Base-by-base conservation (phyloP, 2,797 vertebrate genomes). In the Clarias platycephalus region DNA sequence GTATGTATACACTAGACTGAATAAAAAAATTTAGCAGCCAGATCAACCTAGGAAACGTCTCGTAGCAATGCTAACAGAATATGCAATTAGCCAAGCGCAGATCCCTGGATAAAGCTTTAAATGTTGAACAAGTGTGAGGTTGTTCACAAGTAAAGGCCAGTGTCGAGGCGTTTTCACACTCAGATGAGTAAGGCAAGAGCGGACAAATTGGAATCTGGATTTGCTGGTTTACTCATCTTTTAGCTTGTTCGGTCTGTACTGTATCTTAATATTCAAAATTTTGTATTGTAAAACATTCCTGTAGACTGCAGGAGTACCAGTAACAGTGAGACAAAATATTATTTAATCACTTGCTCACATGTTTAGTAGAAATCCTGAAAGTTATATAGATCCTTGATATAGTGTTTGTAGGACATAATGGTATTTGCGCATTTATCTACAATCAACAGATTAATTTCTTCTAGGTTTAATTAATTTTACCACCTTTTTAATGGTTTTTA, bases 111-210 rank as follows among this genome's bases (percentile, higher is more conserved):
- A n/a, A 60, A 60, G 57, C 53, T 58, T 58, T 34, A 24, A 34
- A 58, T 76, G 20, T 34, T 77, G 58, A 37, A 34, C 20, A 77
- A 24, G 58, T 77, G 71, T 57, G 49, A 75, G 72, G 15, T 77
- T 58, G 22, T 78, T n/a, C 34, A 60, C 3, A n/a, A 37, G 31
- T 4, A 37, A 53, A 77, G 57, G 1, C 57, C 31, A 40, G 24
- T 62, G 31, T 60, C 8, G 1, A 53, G 28, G 55, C 5, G 57
- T 37, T 72, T 63, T 63, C 26, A 72, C 37, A 55, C 77, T 58
- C n/a, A 10, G 22, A 34, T 63, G 55, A 71, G 20, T 13, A 66
- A 22, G 20, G 6, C 15, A 63, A 44, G n/a, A 40, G 78, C 49
- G 16, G 6, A 26, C 70, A 26, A 44, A 49, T 15, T 4, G 16